Evolutionary conservation across 2,113 vertebrate species (phyloP).

Genomic region (Epinephelus lanceolatus): DNA sequence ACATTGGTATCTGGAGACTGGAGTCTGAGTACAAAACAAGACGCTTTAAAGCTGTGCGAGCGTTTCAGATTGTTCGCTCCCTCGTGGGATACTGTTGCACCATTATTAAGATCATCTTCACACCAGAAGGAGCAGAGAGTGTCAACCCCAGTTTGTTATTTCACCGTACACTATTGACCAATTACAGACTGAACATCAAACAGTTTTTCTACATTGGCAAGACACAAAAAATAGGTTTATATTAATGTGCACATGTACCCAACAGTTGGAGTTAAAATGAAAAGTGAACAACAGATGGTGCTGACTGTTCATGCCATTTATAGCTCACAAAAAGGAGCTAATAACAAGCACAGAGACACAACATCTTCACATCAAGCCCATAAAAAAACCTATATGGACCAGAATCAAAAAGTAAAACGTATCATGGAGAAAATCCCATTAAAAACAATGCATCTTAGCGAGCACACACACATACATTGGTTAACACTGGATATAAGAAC

Average conservation of each 20-base stretch:
- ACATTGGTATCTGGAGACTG: constrained; percentile 75
- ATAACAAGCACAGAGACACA: constrained; percentile 11
- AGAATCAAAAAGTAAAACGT: constrained; percentile 15
- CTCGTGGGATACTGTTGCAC: constrained; percentile 23
- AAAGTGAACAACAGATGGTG: constrained; percentile 43
- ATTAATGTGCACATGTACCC: constrained; percentile 20
- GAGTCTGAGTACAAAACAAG: constrained; percentile 75
- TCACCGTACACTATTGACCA: constrained; percentile 31
- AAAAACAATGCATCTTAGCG: constrained; percentile 35
- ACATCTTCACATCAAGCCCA: constrained; percentile 18
- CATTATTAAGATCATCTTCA: constrained; percentile 46
- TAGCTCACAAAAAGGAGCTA: constrained; percentile 14
- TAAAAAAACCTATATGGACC: constrained; percentile 11
- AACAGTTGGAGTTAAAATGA: constrained; percentile 12
- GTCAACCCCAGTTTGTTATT: constrained; percentile 28
- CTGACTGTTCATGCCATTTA: constrained; percentile 23
- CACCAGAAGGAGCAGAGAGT: constrained; percentile 16
- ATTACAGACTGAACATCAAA: constrained; percentile 25
- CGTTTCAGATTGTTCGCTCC: constrained; percentile 33
- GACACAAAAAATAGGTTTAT: constrained; percentile 9
- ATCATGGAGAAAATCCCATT: constrained; percentile 1
- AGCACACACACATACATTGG: constrained; percentile 33
- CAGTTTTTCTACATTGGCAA: constrained; percentile 15
- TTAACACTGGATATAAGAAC: constrained; percentile 55
- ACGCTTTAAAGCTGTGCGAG: constrained; percentile 60